Evolutionary conservation across 2,113 vertebrate species (phyloP), one percentile per base, ranked within the genome.

Genomic region (Limanda limanda): DNA sequence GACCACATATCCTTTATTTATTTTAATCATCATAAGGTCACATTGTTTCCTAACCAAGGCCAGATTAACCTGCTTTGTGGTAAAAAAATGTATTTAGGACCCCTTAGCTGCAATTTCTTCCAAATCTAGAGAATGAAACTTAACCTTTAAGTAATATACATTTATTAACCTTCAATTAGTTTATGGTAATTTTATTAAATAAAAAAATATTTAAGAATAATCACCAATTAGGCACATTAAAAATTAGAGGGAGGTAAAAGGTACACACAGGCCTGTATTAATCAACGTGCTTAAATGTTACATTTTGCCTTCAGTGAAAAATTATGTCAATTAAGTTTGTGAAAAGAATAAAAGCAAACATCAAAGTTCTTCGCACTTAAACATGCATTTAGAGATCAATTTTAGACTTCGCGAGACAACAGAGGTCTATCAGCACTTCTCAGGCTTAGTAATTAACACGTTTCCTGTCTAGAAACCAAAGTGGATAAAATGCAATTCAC

Each of bases 1-100:
- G 20, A 76, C 9, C 21, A 21, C 18, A 47, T 23, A 18, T 71
- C 37, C 27, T 71, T 61, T 76, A 4, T 37, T 13, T 77, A 2
- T 40, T 31, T 25, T 18, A 61, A 15, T 23, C 15, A 70, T 78
- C 37, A 11, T 7, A 24, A 17, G 18, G 57, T 60, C 27, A 71
- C 20, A 59, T 21, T 17, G 42, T 59, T 2, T 25, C 21, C 7
- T 8, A 17, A 12, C 2, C 37, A 8, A 18, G 7, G 11, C 1
- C 0, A 0, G 12, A 40, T 71, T 21, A 54, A 69, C 13, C 40
- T 63, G 21, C 25, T 15, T 21, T 23, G 13, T 3, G 60, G 20
- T 61, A n/a, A 61, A 56, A 56, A 1, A 37, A 2, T 10, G n/a
- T 2, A 37, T 9, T 8, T 10, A 37, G 35, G 9, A 7, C 2